These are phyloP conservation scores for Nemapogon koenigi DNA, from an alignment of 2,888 invertebrate species.

Conservation along the genomic window DNA sequence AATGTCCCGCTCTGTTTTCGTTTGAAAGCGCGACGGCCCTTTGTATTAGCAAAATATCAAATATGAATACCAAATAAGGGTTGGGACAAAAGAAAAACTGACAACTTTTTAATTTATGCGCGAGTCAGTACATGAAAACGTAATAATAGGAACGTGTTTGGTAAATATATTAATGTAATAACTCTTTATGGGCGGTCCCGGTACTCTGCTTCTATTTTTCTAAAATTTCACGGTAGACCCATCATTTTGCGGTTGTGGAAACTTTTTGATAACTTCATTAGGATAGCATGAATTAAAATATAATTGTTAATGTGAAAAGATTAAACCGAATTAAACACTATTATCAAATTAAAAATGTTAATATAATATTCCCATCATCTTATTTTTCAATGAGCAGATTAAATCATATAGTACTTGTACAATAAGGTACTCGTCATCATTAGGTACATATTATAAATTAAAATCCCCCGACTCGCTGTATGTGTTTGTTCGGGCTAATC, in stretches of 20 bases:
- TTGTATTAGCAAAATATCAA: conserved; percentile 61
- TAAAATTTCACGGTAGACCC: conserved; percentile 60
- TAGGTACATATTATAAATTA: too few species aligned
- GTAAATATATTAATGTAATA: conserved; percentile 63
- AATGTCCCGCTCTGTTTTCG: conserved; percentile 40
- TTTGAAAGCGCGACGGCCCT: conserved; percentile 50
- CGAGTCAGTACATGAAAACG: conserved; percentile 61
- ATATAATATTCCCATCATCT: too few species aligned
- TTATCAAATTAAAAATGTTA: too few species aligned
- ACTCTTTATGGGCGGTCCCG: conserved; percentile 44
- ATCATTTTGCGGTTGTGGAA: conserved; percentile 44
- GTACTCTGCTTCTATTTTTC: conserved; percentile 44
- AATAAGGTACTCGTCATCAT: too few species aligned
- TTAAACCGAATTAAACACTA: too few species aligned
- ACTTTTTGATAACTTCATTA: conserved; percentile 49
- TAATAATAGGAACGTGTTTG: conserved; percentile 62
- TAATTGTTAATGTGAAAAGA: too few species aligned
- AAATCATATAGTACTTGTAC: too few species aligned
- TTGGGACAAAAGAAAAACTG: conserved; percentile 61
- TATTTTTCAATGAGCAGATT: too few species aligned
- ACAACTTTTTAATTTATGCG: conserved; percentile 62
- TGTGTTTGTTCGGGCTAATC: too few species aligned
- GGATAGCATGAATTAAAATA: not conserved
- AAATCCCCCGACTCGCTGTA: too few species aligned
- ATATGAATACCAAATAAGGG: conserved; percentile 66